Conservation (phyloP, 2,888 invertebrate genomes). For the Pharmacophagus antenor region DNA sequence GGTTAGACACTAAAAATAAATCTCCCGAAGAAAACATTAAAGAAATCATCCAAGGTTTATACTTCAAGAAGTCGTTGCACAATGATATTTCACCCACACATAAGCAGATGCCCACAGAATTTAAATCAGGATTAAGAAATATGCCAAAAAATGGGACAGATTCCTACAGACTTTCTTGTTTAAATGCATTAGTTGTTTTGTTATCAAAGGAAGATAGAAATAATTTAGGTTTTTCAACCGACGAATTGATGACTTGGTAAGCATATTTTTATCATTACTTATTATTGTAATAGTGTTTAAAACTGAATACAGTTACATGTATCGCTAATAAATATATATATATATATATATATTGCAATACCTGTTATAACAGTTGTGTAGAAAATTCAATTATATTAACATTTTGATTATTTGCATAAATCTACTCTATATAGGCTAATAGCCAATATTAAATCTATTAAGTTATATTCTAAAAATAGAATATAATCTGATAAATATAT, state of each 20-base stretch:
- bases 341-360: too few species aligned
- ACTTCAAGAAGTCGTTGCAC: constrained; percentile 64
- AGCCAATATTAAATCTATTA: too few species aligned
- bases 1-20: constrained; percentile 81
- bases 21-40: constrained; percentile 82
- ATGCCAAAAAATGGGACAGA: constrained; percentile 85
- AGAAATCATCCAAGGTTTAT: constrained; percentile 83
- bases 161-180: constrained; percentile 89
- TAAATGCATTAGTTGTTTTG: constrained; percentile 93
- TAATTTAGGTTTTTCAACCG: constrained; percentile 86
- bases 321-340: too few species aligned
- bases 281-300: too few species aligned
- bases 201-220: constrained; percentile 83
- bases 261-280: constrained; percentile 31
- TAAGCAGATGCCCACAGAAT: constrained; percentile 59
- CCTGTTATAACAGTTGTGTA: too few species aligned
- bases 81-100: constrained; percentile 68
- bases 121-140: constrained; percentile 81
- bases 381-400: too few species aligned
- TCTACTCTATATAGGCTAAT: too few species aligned
- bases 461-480: too few species aligned
- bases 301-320: too few species aligned
- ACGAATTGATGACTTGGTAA: constrained; percentile 85
- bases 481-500: too few species aligned
- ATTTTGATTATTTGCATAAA: too few species aligned